Percentiles rank a stretch among this genome's conserved stretches.
Conservation (phyloP, 2,797 vertebrate genomes). For the Lindbergichthys nudifrons region DNA sequence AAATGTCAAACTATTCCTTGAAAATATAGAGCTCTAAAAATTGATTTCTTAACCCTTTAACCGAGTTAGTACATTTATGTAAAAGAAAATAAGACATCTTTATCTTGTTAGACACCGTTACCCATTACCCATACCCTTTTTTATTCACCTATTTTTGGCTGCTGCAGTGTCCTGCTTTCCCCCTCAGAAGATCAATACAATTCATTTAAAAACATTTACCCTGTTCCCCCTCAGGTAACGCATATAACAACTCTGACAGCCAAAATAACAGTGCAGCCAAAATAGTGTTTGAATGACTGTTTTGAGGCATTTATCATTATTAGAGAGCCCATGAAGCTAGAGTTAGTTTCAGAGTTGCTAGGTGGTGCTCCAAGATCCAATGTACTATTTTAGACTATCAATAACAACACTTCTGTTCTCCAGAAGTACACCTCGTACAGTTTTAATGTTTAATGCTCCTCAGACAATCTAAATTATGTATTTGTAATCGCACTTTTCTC, state of each 20-base stretch:
- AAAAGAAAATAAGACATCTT: neutral
- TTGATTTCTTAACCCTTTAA: slow-evolving; percentile 1
- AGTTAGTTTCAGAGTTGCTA: neutral
- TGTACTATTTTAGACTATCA: neutral
- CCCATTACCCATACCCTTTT: neutral
- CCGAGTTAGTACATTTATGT: neutral
- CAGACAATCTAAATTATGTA: neutral
- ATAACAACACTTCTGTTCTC: neutral
- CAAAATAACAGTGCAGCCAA: neutral
- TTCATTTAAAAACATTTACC: neutral
- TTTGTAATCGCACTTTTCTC: neutral
- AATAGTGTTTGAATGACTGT: neutral
- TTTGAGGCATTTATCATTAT: slow-evolving; percentile 7
- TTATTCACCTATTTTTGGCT: neutral
- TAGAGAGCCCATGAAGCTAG: neutral
- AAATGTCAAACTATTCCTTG: neutral
- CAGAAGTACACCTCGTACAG: no score
- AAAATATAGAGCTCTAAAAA: no score
- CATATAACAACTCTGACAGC: slow-evolving; percentile 10
- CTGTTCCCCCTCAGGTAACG: neutral
- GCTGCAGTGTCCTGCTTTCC: neutral
- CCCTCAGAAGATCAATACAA: slow-evolving; percentile 28
- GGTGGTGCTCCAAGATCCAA: neutral
- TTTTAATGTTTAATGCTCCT: no score
- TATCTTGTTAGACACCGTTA: neutral